phyloP scores from a whole-genome alignment of 2,797 vertebrate genomes.

The Todus mexicanus region DNA sequence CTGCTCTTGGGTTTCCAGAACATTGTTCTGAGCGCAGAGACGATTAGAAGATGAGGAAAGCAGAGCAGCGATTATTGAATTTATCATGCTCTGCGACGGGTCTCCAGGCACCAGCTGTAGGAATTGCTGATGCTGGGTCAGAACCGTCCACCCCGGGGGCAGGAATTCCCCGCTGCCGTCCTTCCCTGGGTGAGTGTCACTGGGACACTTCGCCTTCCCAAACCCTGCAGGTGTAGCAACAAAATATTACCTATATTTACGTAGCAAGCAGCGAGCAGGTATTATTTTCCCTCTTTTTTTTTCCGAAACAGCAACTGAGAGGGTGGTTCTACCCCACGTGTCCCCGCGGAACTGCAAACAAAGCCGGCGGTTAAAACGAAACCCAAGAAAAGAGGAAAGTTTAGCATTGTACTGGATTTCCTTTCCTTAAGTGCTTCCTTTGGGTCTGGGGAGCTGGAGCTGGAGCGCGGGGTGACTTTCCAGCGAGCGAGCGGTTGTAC shows the following conservation, averaged over 20 bases:
- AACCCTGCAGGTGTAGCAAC: not conserved
- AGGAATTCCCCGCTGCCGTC: not conserved
- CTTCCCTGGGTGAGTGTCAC: not conserved
- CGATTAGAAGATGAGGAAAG: not conserved
- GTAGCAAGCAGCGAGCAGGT: not conserved
- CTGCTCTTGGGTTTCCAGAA: not conserved
- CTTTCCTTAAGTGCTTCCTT: conserved; percentile 8
- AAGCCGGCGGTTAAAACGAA: not conserved
- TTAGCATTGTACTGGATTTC: not conserved
- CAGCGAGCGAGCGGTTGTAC: not conserved
- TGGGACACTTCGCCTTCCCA: not conserved
- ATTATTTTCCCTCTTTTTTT: not conserved
- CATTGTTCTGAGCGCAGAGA: not conserved
- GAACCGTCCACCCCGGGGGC: fast-evolving
- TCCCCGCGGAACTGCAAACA: not conserved
- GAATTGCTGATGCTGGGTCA: not conserved
- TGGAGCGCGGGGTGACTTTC: not conserved
- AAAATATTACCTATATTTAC: not conserved
- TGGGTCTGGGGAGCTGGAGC: not conserved
- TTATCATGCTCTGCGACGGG: fast-evolving
- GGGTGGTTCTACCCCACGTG: not conserved
- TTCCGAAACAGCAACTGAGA: not conserved
- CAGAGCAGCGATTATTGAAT: not conserved
- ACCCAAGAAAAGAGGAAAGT: not conserved
- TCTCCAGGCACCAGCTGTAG: not conserved